Percentiles rank a stretch among this genome's conserved stretches.
phyloP scores from a whole-genome alignment of 92 coral and sea anemone species.

The Ricordea florida region DNA sequence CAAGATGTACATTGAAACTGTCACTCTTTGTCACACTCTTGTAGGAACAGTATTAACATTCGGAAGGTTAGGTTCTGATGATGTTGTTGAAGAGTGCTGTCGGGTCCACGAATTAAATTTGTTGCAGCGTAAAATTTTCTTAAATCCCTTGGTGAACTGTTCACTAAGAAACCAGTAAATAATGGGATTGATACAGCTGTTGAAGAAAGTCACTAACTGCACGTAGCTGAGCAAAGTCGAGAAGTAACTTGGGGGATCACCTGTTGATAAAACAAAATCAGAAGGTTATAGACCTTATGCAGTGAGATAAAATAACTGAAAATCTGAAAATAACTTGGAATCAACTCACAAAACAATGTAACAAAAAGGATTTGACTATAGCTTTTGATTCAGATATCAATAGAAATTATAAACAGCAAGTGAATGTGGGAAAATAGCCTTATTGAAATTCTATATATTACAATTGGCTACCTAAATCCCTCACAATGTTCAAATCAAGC shows the following conservation, averaged over 20 bases:
- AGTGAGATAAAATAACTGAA: too few relatives aligned
- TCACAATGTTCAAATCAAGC: too few relatives aligned
- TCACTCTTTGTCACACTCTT: constrained; percentile 1
- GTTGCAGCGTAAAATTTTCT: constrained; percentile 79
- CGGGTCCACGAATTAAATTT: constrained; percentile 57
- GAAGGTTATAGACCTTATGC: too few relatives aligned
- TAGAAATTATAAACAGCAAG: too few relatives aligned
- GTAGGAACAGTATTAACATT: not conserved
- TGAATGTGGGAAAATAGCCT: too few relatives aligned
- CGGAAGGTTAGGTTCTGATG: constrained; percentile 70
- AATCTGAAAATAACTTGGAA: too few relatives aligned
- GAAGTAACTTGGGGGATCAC: not conserved
- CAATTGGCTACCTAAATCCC: too few relatives aligned
- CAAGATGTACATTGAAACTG: not conserved
- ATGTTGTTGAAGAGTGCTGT: constrained; percentile 67
- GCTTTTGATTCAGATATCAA: too few relatives aligned
- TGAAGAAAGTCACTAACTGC: constrained; percentile 79
- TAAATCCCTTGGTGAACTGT: constrained; percentile 93
- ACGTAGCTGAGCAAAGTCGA: constrained; percentile 34
- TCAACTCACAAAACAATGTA: too few relatives aligned
- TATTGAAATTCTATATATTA: too few relatives aligned
- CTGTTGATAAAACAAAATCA: not conserved
- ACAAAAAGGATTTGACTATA: too few relatives aligned
- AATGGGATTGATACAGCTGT: constrained; percentile 92
- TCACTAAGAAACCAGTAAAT: constrained; percentile 96